Base-by-base conservation (phyloP, 2,797 vertebrate species). In the Propithecus deckenii region DNA sequence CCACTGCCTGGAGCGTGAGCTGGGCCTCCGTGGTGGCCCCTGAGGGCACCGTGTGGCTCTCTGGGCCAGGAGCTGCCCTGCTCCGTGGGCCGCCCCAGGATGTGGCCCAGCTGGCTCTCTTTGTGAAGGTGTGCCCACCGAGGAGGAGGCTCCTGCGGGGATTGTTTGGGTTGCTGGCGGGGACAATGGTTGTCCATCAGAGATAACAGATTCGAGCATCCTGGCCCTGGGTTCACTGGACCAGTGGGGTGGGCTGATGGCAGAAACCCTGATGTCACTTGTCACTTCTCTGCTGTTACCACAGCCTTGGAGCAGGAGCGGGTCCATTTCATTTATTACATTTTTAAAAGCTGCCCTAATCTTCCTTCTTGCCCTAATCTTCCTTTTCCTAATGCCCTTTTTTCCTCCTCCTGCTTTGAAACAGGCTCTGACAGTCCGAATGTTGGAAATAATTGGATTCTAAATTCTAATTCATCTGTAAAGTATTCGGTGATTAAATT, bases 401-500 rank as follows among this genome's bases (percentile, higher is more conserved):
- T 79, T 78, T 74, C 96, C 63, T 76, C 65, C 91, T 0, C 88
- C 97, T 96, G 98, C 95, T 95, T 85, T 96, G 97, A 90, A 94
- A 95, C 96, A 92, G 98, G 13, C 97, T 97, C 98, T 99, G 99
- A 99, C 99, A 99, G 99, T 96, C 98, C 98, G 97, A 99, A 99
- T 98, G 98, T 99, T 99, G 98, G 98, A 98, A 98, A 99, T 99
- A 99, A 99, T 99, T 99, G 99, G 99, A 99, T 99, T 98, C 99
- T 99, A 99, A 99, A 99, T 99, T 99, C 99, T 99, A 99, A 99
- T 99, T 99, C 99, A 99, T 99, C 99, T 99, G 99, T 99, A 99
- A 99, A 99, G 99, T 99, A 99, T 99, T 99, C 98, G 96, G 99
- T 99, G 99, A 99, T 99, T 99, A 99, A 99, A 99, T 99, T 99